These are phyloP conservation scores for Dipodomys merriami DNA, from an alignment of 2,113 vertebrate genomes.

Conservation along the genomic window DNA sequence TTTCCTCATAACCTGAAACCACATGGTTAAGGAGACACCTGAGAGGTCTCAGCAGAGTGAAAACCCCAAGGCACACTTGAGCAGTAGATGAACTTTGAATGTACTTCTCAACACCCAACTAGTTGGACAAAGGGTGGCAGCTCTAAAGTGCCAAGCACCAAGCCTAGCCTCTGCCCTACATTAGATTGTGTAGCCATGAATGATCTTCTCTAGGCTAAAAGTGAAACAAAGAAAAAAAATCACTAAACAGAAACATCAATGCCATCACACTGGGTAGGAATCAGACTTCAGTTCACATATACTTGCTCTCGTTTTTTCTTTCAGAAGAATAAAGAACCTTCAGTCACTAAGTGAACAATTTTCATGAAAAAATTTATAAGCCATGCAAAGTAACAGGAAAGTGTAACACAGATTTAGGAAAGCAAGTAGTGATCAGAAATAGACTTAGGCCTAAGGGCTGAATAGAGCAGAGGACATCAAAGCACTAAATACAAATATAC, in stretches of 20 bases:
- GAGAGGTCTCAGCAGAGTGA: neutral
- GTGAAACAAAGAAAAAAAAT: neutral
- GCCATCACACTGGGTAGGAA: neutral
- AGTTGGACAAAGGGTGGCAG: neutral
- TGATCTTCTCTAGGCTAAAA: neutral
- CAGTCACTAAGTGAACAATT: too few species aligned
- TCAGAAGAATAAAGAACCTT: too few species aligned
- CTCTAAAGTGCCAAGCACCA: neutral
- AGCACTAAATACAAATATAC: neutral
- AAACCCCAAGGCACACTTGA: neutral
- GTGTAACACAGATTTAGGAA: neutral
- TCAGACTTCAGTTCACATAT: neutral
- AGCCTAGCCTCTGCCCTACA: neutral
- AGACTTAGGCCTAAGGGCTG: neutral
- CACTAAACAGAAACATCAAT: neutral
- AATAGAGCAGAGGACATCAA: neutral
- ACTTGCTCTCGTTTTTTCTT: too few species aligned
- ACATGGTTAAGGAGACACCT: fast-evolving
- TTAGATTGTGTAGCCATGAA: neutral
- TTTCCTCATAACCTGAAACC: neutral
- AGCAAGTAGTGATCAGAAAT: neutral
- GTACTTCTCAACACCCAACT: neutral
- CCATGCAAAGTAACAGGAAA: neutral
- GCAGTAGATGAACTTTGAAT: neutral
- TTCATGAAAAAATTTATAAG: too few species aligned